Evolutionary conservation across 2,113 vertebrate species (phyloP), one percentile per base, ranked within the genome.

Genomic region (Microtus ochrogaster): DNA sequence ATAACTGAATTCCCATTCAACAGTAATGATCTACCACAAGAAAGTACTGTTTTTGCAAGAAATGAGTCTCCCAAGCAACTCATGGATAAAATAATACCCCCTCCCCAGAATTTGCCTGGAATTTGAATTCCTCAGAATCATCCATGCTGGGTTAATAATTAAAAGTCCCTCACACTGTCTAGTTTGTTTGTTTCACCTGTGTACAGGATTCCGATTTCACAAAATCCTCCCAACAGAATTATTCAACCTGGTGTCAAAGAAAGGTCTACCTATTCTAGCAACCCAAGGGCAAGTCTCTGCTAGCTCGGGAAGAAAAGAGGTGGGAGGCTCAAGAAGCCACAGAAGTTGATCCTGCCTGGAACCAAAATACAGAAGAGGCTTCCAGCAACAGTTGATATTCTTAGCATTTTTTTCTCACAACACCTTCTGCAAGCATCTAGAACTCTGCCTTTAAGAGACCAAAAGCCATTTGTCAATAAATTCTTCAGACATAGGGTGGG

Each of bases 71-170:
- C 33, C 4, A 89, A 61, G 83, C 30, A 91, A 66, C 44, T 95
- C 39, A 70, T 5, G 4, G 55, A 63, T 90, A 79, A 96, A 97
- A 95, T 73, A 74, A 84, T 81, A 58, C 58, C 19, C 58, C 94
- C 91, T 19, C 70, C 36, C 41, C 41, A 41, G 52, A 83, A 88
- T 90, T 68, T 36, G 44, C 66, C 82, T 89, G 55, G 36, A 89
- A 92, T 93, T 81, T 96, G 58, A 97, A 97, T 96, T 95, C 91
- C 91, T 96, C 81, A 77, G 83, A 96, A 92, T 91, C 79, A 97
- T 84, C 83, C 55, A 76, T 16, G 26, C n/a, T 24, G 36, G 66
- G 86, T 97, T 97, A 95, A 94, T 97, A 95, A 97, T 95, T 96
- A 96, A 94, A 95, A 79, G 13, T 92, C 88, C 94, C 86, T 94